A percentile compares a stretch with the other conserved stretches of the same genome.
These are phyloP conservation scores for Nibea albiflora DNA, from an alignment of 2,113 vertebrate genomes.

Conservation along the genomic window DNA sequence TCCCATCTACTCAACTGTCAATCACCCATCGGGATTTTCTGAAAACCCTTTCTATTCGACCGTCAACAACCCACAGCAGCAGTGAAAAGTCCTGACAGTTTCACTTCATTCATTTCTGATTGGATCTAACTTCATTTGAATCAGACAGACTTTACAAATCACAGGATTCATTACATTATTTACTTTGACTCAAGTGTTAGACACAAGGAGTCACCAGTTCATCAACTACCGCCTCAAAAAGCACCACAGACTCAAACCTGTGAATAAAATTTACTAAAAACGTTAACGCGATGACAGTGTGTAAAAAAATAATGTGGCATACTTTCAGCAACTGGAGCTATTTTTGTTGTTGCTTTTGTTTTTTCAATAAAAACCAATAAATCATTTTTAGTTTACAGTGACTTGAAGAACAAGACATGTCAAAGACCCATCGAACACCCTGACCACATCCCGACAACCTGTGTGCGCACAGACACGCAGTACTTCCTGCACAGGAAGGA, in stretches of 20 bases:
- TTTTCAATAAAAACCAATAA: too few relatives aligned
- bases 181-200: background rate
- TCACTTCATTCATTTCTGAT: background rate
- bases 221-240: background rate
- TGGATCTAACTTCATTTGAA: too few relatives aligned
- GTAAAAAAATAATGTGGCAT: background rate
- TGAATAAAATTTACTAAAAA: background rate
- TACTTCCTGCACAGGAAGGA: too few relatives aligned
- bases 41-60: background rate
- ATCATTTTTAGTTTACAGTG: too few relatives aligned
- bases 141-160: background rate
- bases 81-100: background rate
- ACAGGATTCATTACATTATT: background rate
- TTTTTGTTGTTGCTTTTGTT: background rate
- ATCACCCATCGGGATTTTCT: background rate
- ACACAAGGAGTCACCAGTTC: background rate
- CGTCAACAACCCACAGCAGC: background rate
- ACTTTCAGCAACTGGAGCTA: too few relatives aligned
- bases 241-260: background rate
- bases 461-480: too few relatives aligned
- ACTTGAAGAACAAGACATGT: too few relatives aligned
- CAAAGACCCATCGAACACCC: too few relatives aligned
- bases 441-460: too few relatives aligned
- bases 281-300: background rate
- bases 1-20: constrained; percentile 24